These are phyloP conservation scores for Corella eumyota DNA, from an alignment of 23 tunicate species.

Conservation along the genomic window DNA sequence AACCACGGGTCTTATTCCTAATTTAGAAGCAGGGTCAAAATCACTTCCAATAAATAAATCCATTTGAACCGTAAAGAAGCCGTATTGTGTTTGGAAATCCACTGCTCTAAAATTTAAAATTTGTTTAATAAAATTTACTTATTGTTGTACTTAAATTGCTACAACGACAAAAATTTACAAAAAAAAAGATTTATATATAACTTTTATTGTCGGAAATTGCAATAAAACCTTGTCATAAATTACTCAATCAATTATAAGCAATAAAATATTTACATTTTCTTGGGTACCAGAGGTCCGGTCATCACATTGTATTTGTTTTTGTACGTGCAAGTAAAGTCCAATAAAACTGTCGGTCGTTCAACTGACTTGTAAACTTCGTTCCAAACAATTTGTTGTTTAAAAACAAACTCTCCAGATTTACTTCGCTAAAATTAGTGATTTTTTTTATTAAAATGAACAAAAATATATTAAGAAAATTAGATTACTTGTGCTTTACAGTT, in stretches of 20 bases:
- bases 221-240: too few relatives aligned
- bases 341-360: slow-evolving; percentile 53
- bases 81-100: slow-evolving; percentile 67
- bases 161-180: too few relatives aligned
- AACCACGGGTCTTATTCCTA: slow-evolving; percentile 27
- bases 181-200: too few relatives aligned
- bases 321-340: slow-evolving; percentile 65
- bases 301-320: slow-evolving; percentile 32
- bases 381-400: slow-evolving; percentile 66
- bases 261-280: slow-evolving; percentile 61
- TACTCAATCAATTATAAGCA: too few relatives aligned
- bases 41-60: slow-evolving; percentile 18
- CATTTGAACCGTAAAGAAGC: slow-evolving; percentile 55
- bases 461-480: too few relatives aligned
- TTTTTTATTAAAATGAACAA: too few relatives aligned
- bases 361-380: slow-evolving; percentile 12
- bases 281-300: slow-evolving; percentile 39
- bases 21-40: slow-evolving; percentile 21
- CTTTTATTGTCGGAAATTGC: too few relatives aligned
- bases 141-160: too few relatives aligned
- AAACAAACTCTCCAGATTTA: slow-evolving; percentile 2
- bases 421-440: background rate
- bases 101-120: slow-evolving; percentile 40
- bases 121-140: too few relatives aligned
- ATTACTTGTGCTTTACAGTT: too few relatives aligned